Percentiles rank a stretch among this genome's conserved stretches.
phyloP scores from a whole-genome alignment of 2,797 vertebrate genomes.

The Triplophysa yarkandensis region DNA sequence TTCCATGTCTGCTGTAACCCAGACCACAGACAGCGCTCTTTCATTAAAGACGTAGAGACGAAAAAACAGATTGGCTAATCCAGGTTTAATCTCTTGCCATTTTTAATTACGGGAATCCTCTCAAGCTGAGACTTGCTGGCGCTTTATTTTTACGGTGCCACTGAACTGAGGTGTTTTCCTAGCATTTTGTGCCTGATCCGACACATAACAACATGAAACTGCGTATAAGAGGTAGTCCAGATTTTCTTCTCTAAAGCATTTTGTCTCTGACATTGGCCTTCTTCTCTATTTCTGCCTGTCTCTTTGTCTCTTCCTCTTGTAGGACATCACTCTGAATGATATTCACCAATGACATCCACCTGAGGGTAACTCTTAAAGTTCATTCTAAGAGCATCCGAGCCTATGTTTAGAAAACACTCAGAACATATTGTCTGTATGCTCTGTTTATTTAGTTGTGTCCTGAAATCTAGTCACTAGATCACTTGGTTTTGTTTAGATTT shows the following conservation, averaged over 20 bases:
- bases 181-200: neutral
- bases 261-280: constrained; percentile 3
- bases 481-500: constrained; percentile 32
- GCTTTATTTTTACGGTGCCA: constrained; percentile 1
- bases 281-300: neutral
- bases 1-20: neutral
- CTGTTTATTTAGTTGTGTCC: constrained; percentile 5
- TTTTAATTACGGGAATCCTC: constrained; percentile 64
- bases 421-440: neutral
- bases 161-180: neutral
- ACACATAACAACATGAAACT: neutral
- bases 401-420: neutral
- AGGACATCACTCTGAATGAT: constrained; percentile 4
- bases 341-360: neutral
- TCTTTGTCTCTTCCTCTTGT: neutral
- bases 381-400: neutral
- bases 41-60: constrained; percentile 10
- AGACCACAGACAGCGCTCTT: neutral
- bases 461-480: constrained; percentile 12
- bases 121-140: constrained; percentile 30
- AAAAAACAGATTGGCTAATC: constrained; percentile 24
- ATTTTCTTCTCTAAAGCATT: neutral
- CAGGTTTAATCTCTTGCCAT: constrained; percentile 51
- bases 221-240: constrained; percentile 16
- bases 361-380: constrained; percentile 20